phyloP scores from a whole-genome alignment of 2,888 invertebrate species.

The Torymus auratus region DNA sequence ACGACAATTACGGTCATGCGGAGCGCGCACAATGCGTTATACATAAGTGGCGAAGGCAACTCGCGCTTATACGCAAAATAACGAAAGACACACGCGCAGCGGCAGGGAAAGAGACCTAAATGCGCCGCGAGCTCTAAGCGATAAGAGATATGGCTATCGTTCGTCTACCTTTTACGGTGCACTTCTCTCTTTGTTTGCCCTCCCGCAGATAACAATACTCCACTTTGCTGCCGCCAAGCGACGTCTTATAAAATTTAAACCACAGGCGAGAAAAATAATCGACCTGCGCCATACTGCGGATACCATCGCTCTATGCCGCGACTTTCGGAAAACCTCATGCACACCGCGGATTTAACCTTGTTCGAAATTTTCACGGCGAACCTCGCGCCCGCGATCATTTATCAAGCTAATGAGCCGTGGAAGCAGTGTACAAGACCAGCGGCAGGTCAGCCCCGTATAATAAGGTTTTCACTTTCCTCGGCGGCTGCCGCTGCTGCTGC shows the following conservation, averaged over 20 bases:
- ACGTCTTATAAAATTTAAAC: constrained; percentile 1
- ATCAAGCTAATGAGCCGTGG: constrained; percentile 26
- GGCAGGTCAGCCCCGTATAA: constrained; percentile 9
- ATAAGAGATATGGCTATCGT: constrained; percentile 68
- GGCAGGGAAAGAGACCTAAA: not conserved
- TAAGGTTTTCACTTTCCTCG: constrained; percentile 39
- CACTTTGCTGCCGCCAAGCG: not conserved
- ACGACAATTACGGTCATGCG: constrained; percentile 17
- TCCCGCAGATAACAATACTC: not conserved
- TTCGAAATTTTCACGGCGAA: not conserved
- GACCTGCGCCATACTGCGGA: not conserved
- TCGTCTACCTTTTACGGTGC: constrained; percentile 65
- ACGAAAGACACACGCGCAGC: constrained; percentile 31
- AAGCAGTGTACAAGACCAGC: not conserved
- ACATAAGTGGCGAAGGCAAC: not conserved
- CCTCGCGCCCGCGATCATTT: constrained; percentile 11
- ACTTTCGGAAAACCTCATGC: not conserved
- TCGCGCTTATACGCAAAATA: too few relatives aligned
- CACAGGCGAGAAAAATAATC: not conserved
- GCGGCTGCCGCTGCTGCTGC: not conserved
- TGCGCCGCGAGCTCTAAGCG: constrained; percentile 58
- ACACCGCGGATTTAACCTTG: not conserved
- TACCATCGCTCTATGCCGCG: not conserved
- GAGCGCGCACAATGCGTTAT: not conserved
- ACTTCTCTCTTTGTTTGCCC: constrained; percentile 22